These are phyloP conservation scores for Drosophila arizonae DNA, from an alignment of 1,140 invertebrate species.

Conservation along the genomic window DNA sequence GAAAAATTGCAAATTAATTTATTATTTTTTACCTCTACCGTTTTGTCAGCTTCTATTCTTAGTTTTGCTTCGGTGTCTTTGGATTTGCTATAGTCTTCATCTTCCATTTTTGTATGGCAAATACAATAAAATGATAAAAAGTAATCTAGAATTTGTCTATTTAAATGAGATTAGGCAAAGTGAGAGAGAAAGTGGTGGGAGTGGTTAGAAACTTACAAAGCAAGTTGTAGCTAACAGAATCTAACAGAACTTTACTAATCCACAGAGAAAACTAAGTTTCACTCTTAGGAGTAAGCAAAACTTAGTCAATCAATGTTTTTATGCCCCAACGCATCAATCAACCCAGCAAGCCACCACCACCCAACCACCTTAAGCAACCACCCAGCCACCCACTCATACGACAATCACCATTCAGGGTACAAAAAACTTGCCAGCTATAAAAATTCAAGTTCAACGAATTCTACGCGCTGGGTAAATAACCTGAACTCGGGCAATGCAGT, in stretches of 20 bases:
- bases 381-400: conserved; percentile 16
- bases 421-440: conserved; percentile 55
- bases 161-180: too few species aligned
- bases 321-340: conserved; percentile 1
- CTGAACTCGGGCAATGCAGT: conserved; percentile 53
- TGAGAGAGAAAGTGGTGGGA: too few species aligned
- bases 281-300: not conserved
- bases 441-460: conserved; percentile 79
- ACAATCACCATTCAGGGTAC: conserved; percentile 22
- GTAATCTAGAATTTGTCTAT: not conserved
- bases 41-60: conserved; percentile 22
- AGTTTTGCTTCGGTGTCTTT: not conserved
- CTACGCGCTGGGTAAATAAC: conserved; percentile 69
- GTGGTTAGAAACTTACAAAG: too few species aligned
- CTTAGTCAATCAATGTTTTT: conserved; percentile 3
- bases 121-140: too few species aligned
- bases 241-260: not conserved
- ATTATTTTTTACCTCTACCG: not conserved
- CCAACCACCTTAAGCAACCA: not conserved
- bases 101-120: too few species aligned
- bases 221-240: too few species aligned
- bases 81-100: too few species aligned
- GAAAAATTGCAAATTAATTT: conserved; percentile 39
- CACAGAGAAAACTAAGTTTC: not conserved
- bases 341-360: not conserved